phyloP scores from a whole-genome alignment of 2,797 vertebrate species.

The Neomorphus geoffroyi region DNA sequence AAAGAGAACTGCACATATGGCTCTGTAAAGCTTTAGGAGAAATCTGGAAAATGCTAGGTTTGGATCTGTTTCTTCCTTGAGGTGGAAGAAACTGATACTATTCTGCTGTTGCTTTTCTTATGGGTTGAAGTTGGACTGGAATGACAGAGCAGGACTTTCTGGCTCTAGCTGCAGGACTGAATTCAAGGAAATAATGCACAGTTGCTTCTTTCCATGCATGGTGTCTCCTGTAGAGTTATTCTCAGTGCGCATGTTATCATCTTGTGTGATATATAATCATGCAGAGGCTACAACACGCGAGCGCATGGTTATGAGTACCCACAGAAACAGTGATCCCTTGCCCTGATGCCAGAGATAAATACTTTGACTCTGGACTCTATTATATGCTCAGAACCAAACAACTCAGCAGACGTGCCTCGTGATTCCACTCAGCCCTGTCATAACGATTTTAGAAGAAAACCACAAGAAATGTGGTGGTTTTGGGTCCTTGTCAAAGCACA shows the following conservation, averaged over 20 bases:
- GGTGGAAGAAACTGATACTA: background rate
- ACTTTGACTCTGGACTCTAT: slow-evolving; percentile 35
- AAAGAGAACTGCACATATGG: background rate
- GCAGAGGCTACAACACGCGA: slow-evolving; percentile 29
- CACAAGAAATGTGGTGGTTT: slow-evolving; percentile 59
- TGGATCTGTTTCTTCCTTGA: background rate
- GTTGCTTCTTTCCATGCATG: background rate
- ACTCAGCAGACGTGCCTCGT: slow-evolving; percentile 49
- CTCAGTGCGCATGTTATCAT: slow-evolving; percentile 26
- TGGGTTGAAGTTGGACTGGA: slow-evolving; percentile 9
- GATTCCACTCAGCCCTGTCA: slow-evolving; percentile 54
- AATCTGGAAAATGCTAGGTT: background rate
- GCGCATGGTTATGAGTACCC: slow-evolving; percentile 17
- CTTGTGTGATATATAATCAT: slow-evolving; percentile 30
- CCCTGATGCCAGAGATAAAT: slow-evolving; percentile 37
- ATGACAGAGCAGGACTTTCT: slow-evolving; percentile 4
- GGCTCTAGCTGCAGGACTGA: background rate
- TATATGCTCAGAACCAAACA: slow-evolving; percentile 46
- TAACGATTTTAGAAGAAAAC: slow-evolving; percentile 65
- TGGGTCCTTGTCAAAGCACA: slow-evolving; percentile 39
- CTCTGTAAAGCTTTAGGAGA: background rate
- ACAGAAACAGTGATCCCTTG: slow-evolving; percentile 56
- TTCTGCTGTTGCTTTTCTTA: background rate
- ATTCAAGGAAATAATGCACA: background rate
- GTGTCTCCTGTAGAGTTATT: slow-evolving; percentile 25